phyloP scores from a whole-genome alignment of 2,888 invertebrate species.

The Polydrusus tereticollis region DNA sequence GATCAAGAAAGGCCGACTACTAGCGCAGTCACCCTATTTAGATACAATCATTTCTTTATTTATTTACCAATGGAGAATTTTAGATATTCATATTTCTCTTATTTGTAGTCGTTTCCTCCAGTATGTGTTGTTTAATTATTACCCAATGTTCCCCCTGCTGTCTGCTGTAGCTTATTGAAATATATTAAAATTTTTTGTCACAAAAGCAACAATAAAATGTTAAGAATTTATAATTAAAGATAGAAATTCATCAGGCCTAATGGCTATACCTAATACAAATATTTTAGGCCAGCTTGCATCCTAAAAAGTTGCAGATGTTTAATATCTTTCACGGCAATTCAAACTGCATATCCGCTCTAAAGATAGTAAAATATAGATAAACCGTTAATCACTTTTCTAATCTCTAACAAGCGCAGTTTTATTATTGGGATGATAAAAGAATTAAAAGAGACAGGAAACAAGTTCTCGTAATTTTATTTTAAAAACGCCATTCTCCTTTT shows the following conservation, averaged over 20 bases:
- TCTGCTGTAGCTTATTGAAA: too few relatives aligned
- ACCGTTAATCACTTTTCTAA: conserved; percentile 12
- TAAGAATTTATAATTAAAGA: neutral
- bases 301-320: neutral
- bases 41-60: too few relatives aligned
- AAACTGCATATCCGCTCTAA: neutral
- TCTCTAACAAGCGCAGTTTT: conserved; percentile 11
- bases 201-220: neutral
- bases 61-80: too few relatives aligned
- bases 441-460: conserved; percentile 32
- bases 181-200: too few relatives aligned
- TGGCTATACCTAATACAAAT: neutral
- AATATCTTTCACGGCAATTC: neutral
- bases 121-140: too few relatives aligned
- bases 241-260: neutral
- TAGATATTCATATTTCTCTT: too few relatives aligned
- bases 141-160: too few relatives aligned
- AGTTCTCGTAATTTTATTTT: conserved; percentile 26
- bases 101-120: too few relatives aligned
- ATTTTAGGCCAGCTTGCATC: neutral
- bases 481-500: conserved; percentile 11
- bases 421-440: conserved; percentile 12
- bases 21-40: too few relatives aligned
- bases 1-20: too few relatives aligned
- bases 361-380: neutral